Conservation (phyloP, 2,113 vertebrate species). For the Nyctereutes procyonoides region DNA sequence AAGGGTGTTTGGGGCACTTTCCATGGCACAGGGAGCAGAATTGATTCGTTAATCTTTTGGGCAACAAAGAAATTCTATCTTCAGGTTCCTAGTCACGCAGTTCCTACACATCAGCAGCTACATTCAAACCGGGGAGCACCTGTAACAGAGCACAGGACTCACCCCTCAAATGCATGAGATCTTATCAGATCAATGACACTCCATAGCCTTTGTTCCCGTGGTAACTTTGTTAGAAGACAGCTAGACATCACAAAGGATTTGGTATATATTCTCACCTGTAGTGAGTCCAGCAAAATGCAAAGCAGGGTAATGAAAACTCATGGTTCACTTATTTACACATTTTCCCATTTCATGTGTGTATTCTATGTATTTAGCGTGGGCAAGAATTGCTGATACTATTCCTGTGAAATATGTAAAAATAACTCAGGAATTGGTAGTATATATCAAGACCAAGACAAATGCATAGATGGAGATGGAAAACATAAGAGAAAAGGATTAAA, state of each 20-base stretch:
- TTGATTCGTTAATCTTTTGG: not conserved
- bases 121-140: constrained; percentile 27
- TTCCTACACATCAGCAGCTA: constrained; percentile 13
- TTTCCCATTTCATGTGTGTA: constrained; percentile 51
- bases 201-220: not conserved
- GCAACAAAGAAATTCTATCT: not conserved
- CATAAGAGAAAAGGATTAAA: not conserved
- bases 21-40: not conserved
- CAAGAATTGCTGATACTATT: constrained; percentile 13
- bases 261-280: not conserved
- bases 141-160: not conserved
- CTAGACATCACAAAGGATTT: not conserved
- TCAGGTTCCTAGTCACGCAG: not conserved
- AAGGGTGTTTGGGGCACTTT: not conserved
- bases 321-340: not conserved
- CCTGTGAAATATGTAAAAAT: constrained; percentile 17
- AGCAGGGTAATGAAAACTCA: constrained; percentile 1
- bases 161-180: not conserved
- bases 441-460: not conserved
- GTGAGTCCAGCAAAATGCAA: not conserved
- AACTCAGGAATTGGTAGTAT: not conserved
- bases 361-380: not conserved
- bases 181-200: not conserved
- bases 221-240: not conserved
- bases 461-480: constrained; percentile 23